Base-by-base conservation (phyloP, 2,113 vertebrate species). In the Anas platyrhynchos region DNA sequence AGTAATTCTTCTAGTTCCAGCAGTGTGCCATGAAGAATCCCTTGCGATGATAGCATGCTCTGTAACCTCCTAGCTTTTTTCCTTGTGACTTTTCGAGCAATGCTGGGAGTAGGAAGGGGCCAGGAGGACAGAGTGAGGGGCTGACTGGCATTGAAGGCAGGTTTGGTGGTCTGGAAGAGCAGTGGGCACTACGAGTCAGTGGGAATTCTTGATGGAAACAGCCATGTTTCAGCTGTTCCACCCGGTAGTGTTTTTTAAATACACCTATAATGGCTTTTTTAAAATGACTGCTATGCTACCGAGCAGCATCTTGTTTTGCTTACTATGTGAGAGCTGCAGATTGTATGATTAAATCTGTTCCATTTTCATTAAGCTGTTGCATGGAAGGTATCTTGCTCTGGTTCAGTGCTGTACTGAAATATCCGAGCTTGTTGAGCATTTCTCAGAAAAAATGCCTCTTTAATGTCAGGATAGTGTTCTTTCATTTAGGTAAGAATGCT, bases 161-260 rank as follows among this genome's bases (percentile, higher is more conserved):
- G 21, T 62, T 48, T 54, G 38, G 8, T 62, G 34, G 54, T 11
- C 17, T 86, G 27, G n/a, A 74, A 50, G 36, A 88, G 68, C 34
- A 74, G 1, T 0, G 12, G 63, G 7, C 0, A 0, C 75, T 58
- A 4, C 31, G 62, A 29, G 23, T 27, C 76, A 50, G 36, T 62
- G 50, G n/a, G 62, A 5, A 9, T 48, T 62, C 73, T 50, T 54
- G 48, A 44, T 16, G 32, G 50, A 83, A 88, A 43, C 17, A 11
- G 72, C 58, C 4, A 1, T 52, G 15, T 69, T 86, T 74, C 36
- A 54, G 13, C n/a, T 48, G 31, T 69, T 73, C 18, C 46, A 75
- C 17, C 21, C 1, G 20, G 46, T 26, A n/a, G 27, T 66, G 75
- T 83, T 52, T 56, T 61, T 86, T 34, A 81, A 72, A 63, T 86